Conservation (phyloP, 2,888 invertebrate genomes). For the Dugesia japonica region DNA sequence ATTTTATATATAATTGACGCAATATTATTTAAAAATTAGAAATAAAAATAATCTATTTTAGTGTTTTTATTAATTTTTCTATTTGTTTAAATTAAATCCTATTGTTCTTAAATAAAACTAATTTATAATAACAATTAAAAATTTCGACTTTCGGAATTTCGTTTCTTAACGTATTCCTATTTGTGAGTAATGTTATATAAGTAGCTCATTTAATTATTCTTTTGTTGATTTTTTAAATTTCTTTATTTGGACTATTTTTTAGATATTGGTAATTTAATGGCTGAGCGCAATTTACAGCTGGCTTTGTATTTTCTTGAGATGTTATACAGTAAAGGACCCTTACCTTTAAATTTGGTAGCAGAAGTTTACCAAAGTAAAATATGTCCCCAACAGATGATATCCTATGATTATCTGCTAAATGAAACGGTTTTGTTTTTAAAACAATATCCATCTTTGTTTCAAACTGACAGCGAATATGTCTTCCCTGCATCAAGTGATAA, state of each 20-base stretch:
- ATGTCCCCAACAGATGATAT: background rate
- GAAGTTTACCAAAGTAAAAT: slow-evolving; percentile 5
- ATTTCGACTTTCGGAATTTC: background rate
- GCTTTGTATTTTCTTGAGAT: background rate
- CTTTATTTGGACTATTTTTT: too few species aligned
- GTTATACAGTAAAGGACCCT: slow-evolving; percentile 1
- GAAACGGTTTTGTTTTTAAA: background rate
- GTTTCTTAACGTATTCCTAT: background rate
- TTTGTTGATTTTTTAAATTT: too few species aligned
- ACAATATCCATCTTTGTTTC: background rate
- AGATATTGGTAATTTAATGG: background rate
- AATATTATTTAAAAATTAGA: too few species aligned
- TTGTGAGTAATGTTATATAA: background rate
- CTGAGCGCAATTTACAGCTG: background rate
- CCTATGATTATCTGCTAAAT: background rate
- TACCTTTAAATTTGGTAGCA: background rate
- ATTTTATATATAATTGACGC: too few species aligned
- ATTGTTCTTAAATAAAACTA: background rate
- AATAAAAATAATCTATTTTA: too few species aligned
- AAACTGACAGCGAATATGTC: background rate
- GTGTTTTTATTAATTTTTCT: too few species aligned
- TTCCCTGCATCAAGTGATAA: slow-evolving; percentile 10
- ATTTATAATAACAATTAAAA: background rate
- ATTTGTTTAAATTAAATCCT: background rate
- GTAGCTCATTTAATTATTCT: background rate